Conservation (phyloP, 92 coral and sea anemone genomes). For the Virgularia gustaviana region DNA sequence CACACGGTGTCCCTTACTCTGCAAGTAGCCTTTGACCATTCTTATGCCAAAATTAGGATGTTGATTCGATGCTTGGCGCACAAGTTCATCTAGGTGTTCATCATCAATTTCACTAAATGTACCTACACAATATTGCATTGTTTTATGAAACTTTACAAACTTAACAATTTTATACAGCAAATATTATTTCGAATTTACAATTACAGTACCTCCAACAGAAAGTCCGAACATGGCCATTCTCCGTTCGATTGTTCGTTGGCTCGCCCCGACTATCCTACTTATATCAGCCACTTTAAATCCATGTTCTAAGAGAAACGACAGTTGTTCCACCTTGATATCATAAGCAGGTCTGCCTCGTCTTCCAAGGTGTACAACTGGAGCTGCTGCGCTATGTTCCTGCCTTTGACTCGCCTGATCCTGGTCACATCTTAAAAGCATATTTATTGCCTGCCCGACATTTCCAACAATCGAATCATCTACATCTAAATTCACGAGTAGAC, state of each 20-base stretch:
- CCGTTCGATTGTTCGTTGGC: slow-evolving; percentile 23
- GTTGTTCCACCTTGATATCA: slow-evolving; percentile 26
- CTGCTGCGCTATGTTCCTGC: background rate
- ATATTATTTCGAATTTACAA: background rate
- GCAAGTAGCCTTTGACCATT: slow-evolving; percentile 46
- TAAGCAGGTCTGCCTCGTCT: slow-evolving; percentile 24
- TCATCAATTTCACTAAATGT: background rate
- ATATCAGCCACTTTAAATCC: slow-evolving; percentile 21
- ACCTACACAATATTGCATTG: background rate
- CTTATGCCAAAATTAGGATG: slow-evolving; percentile 49
- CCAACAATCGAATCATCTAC: slow-evolving; percentile 17
- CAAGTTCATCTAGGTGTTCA: background rate
- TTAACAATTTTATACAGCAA: too few species aligned
- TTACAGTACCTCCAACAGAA: slow-evolving; percentile 6
- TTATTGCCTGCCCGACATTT: slow-evolving; percentile 11
- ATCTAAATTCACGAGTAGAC: slow-evolving; percentile 8
- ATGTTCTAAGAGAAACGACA: slow-evolving; percentile 23
- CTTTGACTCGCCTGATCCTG: slow-evolving; percentile 1
- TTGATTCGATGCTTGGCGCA: background rate
- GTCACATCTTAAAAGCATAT: slow-evolving; percentile 1
- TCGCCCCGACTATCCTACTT: slow-evolving; percentile 2
- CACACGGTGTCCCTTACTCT: slow-evolving; percentile 55
- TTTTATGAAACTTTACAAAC: too few species aligned
- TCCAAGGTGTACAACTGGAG: background rate
- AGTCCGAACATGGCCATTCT: slow-evolving; percentile 29